phyloP scores from a whole-genome alignment of 2,797 vertebrate species.

The Hylomyscus alleni region DNA sequence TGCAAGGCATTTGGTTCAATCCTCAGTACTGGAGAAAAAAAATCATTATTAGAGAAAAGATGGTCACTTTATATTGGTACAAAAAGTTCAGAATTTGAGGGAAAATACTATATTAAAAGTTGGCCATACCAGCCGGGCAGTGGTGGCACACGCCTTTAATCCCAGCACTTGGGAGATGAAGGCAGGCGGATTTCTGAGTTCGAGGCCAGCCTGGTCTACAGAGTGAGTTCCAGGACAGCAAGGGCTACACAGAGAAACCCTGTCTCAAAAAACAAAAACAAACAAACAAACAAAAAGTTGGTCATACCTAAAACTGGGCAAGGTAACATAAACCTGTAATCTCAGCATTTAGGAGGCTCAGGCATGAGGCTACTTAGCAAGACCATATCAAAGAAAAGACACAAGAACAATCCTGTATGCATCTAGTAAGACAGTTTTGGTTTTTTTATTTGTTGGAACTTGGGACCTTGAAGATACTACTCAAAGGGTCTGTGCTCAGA shows the following conservation, averaged over 20 bases:
- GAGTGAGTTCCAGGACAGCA: no score
- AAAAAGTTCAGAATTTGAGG: background rate
- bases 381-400: background rate
- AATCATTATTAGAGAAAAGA: conserved; percentile 4
- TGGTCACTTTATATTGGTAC: background rate
- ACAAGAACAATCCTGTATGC: background rate
- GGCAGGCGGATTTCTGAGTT: background rate
- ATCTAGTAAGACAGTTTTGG: background rate
- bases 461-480: background rate
- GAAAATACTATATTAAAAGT: background rate
- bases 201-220: no score
- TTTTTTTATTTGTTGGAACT: background rate
- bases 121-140: background rate
- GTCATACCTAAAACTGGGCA: background rate
- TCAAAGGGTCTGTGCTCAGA: background rate
- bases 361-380: background rate
- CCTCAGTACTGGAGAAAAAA: background rate
- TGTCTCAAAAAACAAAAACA: no score
- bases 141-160: background rate
- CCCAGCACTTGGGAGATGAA: background rate
- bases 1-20: background rate
- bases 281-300: background rate
- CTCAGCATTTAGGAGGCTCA: no score
- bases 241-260: no score
- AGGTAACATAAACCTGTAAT: background rate